Evolutionary conservation across 2,888 invertebrate genomes (phyloP), one percentile per base, ranked within the genome.

Genomic region (Pecten maximus): DNA sequence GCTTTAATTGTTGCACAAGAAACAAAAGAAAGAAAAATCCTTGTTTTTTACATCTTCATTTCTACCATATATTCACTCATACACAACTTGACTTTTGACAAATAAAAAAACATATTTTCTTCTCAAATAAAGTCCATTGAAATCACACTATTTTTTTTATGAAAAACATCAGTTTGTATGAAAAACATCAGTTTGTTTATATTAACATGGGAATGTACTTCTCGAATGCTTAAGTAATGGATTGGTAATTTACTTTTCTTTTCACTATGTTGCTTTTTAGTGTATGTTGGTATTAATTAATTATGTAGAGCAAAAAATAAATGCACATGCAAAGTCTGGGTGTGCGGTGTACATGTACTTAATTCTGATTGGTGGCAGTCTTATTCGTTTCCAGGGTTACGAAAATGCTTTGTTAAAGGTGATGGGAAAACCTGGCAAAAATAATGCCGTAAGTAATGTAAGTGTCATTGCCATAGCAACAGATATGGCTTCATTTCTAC

Each of bases 341-440:
- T 74, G 74, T 74, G 74, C 74, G 74, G 74, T 88, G 28, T 48
- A 88, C 40, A 48, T 88, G 48, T 44, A 48, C 88, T 88, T 88
- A 44, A 88, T 88, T 88, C 88, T 88, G 88, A 88, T 88, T 88
- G 88, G 88, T 88, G 88, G 88, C 35, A 88, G 87, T 28, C 87
- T 87, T 89, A 86, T 89, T 87, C 88, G 91, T 90, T 94, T 93
- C 89, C 97, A 99, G 99, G 99, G 99, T 95, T 99, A 99, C 97
- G 99, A 99, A 97, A 99, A 99, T 96, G 99, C 99, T 95, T 98
- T 99, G 96, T 97, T 99, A 96, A 99, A 99, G 98, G 99, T 99
- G 97, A 99, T 99, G 96, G 99, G 99, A 97, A 99, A 99, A 98
- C 99, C 99, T 98, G 99, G 99, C 95, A 99, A 99, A 98, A 99